These are phyloP conservation scores for Abrostola triplasia DNA, from an alignment of 2,888 invertebrate species.

Conservation along the genomic window DNA sequence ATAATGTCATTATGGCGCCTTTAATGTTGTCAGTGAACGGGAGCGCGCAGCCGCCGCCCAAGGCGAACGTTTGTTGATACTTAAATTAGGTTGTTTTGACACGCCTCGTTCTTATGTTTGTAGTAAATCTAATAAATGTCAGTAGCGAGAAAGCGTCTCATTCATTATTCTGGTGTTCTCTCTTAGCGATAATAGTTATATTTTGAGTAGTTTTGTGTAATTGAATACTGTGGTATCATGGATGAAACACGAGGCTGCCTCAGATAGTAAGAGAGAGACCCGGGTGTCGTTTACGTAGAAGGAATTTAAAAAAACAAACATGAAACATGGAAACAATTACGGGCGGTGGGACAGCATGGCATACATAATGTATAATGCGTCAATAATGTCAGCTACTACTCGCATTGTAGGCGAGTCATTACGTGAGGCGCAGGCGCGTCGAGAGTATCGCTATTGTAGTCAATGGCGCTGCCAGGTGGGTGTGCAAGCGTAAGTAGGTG, in stretches of 20 bases:
- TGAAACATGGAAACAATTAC: conserved; percentile 72
- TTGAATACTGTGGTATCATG: conserved; percentile 57
- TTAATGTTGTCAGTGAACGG: conserved; percentile 87
- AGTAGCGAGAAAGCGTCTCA: conserved; percentile 75
- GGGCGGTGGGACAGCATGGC: conserved; percentile 63
- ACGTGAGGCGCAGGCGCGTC: conserved; percentile 73
- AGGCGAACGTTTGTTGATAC: conserved; percentile 88
- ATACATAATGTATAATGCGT: conserved; percentile 80
- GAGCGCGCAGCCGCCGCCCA: conserved; percentile 83
- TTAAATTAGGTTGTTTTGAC: conserved; percentile 89
- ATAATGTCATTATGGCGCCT: conserved; percentile 88
- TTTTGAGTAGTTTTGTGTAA: conserved; percentile 63
- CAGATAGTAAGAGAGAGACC: conserved; percentile 34
- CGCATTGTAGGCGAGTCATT: conserved; percentile 79
- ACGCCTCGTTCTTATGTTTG: conserved; percentile 87
- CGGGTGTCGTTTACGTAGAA: conserved; percentile 58
- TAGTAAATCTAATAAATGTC: conserved; percentile 88
- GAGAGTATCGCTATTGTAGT: conserved; percentile 81
- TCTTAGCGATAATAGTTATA: conserved; percentile 62
- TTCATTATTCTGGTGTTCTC: conserved; percentile 75
- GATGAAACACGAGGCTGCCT: conserved; percentile 34
- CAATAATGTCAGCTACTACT: conserved; percentile 83
- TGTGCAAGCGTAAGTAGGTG: conserved; percentile 83
- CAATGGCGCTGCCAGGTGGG: conserved; percentile 84
- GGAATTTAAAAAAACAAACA: conserved; percentile 64